Percentiles rank a stretch among this genome's conserved stretches.
Evolutionary conservation across 2,797 vertebrate species (phyloP).

Genomic region (Sebastes nivosus): DNA sequence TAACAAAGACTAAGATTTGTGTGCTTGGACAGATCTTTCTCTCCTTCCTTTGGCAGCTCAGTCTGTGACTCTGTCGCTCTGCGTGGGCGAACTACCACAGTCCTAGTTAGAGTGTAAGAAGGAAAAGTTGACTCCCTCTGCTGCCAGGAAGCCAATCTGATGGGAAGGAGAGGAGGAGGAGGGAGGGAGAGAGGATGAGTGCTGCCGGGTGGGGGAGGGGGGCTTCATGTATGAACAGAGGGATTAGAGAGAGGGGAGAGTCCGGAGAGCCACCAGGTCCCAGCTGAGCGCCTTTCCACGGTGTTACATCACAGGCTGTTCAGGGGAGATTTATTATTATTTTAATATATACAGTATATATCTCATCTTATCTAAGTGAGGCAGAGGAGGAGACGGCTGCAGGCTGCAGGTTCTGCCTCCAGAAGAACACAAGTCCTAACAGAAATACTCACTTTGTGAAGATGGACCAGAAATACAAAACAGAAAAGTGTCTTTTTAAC

Average conservation of each 20-base stretch:
- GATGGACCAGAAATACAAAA: not conserved
- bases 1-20: not conserved
- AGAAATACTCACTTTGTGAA: not conserved
- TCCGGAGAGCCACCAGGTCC: slow-evolving; percentile 3
- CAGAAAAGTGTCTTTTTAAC: slow-evolving; percentile 7
- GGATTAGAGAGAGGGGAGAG: slow-evolving; percentile 32
- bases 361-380: not conserved
- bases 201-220: slow-evolving; percentile 37
- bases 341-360: too few relatives aligned
- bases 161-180: not conserved
- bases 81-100: slow-evolving; percentile 19
- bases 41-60: not conserved
- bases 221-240: slow-evolving; percentile 55
- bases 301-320: slow-evolving; percentile 48
- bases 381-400: not conserved
- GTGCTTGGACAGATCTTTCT: not conserved
- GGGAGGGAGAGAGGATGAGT: slow-evolving; percentile 7
- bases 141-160: slow-evolving; percentile 18
- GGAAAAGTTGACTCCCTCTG: slow-evolving; percentile 40
- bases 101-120: not conserved
- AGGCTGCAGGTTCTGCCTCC: not conserved
- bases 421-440: not conserved
- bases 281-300: slow-evolving; percentile 4
- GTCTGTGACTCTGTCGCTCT: slow-evolving; percentile 13
- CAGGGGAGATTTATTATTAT: not conserved